These are phyloP conservation scores for Drosophila rubida DNA, from an alignment of 2,888 invertebrate species.

Conservation along the genomic window DNA sequence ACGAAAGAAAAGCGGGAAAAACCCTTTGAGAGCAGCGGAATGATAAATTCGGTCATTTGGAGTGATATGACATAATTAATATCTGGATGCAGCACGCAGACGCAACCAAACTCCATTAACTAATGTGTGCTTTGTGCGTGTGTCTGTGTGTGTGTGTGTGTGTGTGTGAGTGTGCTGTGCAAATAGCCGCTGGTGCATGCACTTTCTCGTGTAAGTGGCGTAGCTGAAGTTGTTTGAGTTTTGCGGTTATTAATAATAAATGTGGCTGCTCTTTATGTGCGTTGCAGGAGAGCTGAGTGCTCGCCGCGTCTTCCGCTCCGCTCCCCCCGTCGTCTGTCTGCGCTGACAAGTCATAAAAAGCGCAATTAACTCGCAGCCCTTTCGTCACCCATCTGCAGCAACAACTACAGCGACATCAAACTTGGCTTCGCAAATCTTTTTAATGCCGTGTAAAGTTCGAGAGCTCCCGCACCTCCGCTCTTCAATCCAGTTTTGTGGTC, in stretches of 20 bases:
- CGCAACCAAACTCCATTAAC: constrained; percentile 33
- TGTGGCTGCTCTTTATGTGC: constrained; percentile 70
- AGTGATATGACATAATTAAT: constrained; percentile 50
- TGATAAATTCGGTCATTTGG: constrained; percentile 46
- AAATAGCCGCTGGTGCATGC: constrained; percentile 56
- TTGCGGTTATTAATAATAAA: constrained; percentile 82
- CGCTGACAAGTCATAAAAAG: constrained; percentile 62
- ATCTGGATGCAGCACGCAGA: constrained; percentile 18
- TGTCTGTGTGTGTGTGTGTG: constrained; percentile 12
- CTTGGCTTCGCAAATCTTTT: constrained; percentile 49
- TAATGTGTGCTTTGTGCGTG: not conserved
- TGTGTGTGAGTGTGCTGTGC: constrained; percentile 45
- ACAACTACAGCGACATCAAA: constrained; percentile 1
- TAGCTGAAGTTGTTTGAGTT: constrained; percentile 69
- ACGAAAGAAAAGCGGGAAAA: not conserved
- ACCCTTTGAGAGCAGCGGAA: not conserved
- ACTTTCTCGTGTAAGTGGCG: constrained; percentile 52
- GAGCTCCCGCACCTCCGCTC: constrained; percentile 4
- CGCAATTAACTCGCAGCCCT: constrained; percentile 75
- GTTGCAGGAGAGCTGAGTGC: constrained; percentile 36
- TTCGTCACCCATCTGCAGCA: constrained; percentile 44
- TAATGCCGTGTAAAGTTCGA: constrained; percentile 58
- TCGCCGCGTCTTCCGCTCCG: not conserved
- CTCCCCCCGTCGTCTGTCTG: not conserved
- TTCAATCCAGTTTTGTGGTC: constrained; percentile 4